phyloP scores from a whole-genome alignment of 2,888 invertebrate genomes.

The Dasysyrphus tricinctus region DNA sequence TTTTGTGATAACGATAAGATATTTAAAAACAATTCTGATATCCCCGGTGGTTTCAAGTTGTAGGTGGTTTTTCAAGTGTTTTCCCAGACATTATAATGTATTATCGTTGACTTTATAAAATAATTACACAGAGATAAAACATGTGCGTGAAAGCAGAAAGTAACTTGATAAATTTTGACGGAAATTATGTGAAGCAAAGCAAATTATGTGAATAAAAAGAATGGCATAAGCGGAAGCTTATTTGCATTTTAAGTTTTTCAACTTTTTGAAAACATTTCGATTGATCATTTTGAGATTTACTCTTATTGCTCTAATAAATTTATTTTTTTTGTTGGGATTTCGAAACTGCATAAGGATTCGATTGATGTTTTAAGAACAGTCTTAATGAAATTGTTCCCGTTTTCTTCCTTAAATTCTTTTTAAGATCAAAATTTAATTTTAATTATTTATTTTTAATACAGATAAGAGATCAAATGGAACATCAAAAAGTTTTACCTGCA shows the following conservation, averaged over 20 bases:
- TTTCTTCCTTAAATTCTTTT: neutral
- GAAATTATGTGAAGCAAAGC: neutral
- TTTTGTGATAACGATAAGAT: conserved; percentile 48
- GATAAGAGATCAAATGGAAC: conserved; percentile 86
- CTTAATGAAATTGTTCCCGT: neutral
- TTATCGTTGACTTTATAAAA: conserved; percentile 41
- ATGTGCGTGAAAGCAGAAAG: conserved; percentile 26
- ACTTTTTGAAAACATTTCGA: neutral
- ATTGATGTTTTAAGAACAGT: too few species aligned
- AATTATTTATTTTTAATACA: conserved; percentile 76
- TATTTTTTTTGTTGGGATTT: neutral
- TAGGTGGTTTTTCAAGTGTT: conserved; percentile 41
- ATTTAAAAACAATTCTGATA: conserved; percentile 9
- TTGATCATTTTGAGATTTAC: neutral
- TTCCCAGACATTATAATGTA: conserved; percentile 19
- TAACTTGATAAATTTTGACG: neutral
- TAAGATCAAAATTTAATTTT: neutral
- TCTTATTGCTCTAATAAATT: neutral
- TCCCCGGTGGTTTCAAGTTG: conserved; percentile 21
- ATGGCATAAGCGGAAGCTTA: neutral
- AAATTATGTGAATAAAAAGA: neutral
- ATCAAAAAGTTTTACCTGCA: conserved; percentile 85
- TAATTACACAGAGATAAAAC: conserved; percentile 36
- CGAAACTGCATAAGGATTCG: neutral
- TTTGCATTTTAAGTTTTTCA: neutral